A percentile compares a stretch with the other conserved stretches of the same genome.
Conservation (phyloP, 2,888 invertebrate species). For the Polydrusus cervinus region DNA sequence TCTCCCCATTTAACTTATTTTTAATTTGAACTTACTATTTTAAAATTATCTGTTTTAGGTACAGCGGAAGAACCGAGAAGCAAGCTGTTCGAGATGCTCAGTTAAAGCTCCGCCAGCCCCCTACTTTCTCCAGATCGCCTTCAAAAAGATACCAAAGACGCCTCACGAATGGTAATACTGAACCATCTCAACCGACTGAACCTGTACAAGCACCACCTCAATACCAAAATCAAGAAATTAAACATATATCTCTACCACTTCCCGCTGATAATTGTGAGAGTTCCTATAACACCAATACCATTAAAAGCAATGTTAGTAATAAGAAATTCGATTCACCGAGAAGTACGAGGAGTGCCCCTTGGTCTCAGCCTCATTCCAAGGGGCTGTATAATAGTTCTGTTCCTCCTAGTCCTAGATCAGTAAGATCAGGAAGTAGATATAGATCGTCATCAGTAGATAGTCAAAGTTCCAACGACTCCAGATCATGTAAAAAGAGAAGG, state of each 20-base stretch:
- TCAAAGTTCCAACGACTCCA: slow-evolving; percentile 90
- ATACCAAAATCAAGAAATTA: slow-evolving; percentile 68
- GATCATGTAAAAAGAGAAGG: slow-evolving; percentile 83
- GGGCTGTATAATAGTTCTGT: slow-evolving; percentile 78
- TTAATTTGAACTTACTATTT: neutral
- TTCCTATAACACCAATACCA: slow-evolving; percentile 57
- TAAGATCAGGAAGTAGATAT: slow-evolving; percentile 81
- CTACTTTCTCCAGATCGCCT: slow-evolving; percentile 78
- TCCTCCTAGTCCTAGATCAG: slow-evolving; percentile 85
- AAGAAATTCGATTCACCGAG: slow-evolving; percentile 81
- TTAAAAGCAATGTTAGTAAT: slow-evolving; percentile 55
- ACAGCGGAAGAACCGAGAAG: slow-evolving; percentile 79
- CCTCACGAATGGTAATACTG: slow-evolving; percentile 70
- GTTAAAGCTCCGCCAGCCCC: slow-evolving; percentile 71
- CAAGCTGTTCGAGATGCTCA: slow-evolving; percentile 74
- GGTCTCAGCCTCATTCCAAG: slow-evolving; percentile 81
- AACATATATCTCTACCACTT: slow-evolving; percentile 75
- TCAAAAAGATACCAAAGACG: slow-evolving; percentile 78
- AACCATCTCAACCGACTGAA: slow-evolving; percentile 43
- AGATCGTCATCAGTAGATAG: slow-evolving; percentile 91
- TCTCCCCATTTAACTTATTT: no score
- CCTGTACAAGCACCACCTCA: slow-evolving; percentile 51
- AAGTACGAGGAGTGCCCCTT: slow-evolving; percentile 88
- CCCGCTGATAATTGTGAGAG: slow-evolving; percentile 73
- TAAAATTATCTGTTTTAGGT: slow-evolving; percentile 54